phyloP scores from a whole-genome alignment of 2,113 vertebrate genomes.

The Apistogramma diplotaenia region DNA sequence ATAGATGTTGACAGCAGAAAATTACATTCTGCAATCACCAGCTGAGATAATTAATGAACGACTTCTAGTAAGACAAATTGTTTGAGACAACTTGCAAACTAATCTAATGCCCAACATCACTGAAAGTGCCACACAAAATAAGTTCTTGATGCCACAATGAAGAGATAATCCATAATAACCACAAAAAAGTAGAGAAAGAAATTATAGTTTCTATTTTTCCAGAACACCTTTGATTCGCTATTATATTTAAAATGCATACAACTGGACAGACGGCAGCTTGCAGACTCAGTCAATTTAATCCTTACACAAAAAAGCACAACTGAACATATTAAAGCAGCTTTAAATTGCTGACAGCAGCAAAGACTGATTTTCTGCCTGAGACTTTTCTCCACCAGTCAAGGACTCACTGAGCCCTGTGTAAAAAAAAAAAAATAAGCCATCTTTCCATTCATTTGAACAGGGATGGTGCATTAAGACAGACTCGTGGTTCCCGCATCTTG shows the following conservation, averaged over 20 bases:
- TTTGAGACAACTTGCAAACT: neutral
- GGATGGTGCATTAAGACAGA: neutral
- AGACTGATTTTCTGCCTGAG: neutral
- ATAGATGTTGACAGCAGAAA: constrained; percentile 33
- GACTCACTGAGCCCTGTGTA: accelerated
- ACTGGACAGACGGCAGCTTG: neutral
- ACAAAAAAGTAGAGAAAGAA: neutral
- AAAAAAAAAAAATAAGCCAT: neutral
- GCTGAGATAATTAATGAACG: constrained; percentile 22
- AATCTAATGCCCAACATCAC: neutral
- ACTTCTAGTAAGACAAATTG: constrained; percentile 2
- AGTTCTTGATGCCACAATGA: neutral
- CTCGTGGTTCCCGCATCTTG: too few relatives aligned
- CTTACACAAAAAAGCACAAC: neutral
- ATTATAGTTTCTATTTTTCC: neutral
- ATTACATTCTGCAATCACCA: constrained; percentile 26
- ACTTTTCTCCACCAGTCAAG: neutral
- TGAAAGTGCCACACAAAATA: neutral
- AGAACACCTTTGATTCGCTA: neutral
- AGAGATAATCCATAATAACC: neutral
- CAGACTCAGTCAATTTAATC: neutral
- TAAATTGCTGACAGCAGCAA: neutral
- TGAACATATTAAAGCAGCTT: neutral
- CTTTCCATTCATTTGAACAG: neutral
- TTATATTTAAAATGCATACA: neutral